Conservation (phyloP, 2,888 invertebrate species). For the Cephus nigrinus region DNA sequence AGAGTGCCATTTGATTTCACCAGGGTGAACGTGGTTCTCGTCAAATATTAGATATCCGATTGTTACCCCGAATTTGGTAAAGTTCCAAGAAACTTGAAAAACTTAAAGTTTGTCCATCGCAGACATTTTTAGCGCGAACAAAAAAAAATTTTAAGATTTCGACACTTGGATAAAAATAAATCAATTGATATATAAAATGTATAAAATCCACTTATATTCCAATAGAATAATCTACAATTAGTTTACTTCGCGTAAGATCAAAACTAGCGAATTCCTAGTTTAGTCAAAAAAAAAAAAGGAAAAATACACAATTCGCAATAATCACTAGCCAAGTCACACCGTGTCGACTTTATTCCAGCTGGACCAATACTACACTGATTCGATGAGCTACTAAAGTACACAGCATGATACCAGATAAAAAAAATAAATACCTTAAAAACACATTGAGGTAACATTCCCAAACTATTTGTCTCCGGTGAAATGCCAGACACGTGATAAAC, state of each 20-base stretch:
- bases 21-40: background rate
- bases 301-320: background rate
- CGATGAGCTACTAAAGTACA: no score
- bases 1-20: slow-evolving; percentile 26
- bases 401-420: no score
- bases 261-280: no score
- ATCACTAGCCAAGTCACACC: background rate
- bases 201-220: background rate
- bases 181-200: background rate
- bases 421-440: no score
- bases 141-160: background rate
- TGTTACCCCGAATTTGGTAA: background rate
- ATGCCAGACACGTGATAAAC: background rate
- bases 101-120: background rate
- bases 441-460: background rate
- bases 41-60: background rate
- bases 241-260: background rate
- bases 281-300: no score
- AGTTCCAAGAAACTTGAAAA: background rate
- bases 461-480: background rate
- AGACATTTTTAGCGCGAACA: no score
- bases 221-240: background rate
- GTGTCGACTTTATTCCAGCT: background rate
- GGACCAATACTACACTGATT: no score
- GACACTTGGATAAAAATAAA: background rate